Evolutionary conservation across 2,888 invertebrate species (phyloP).

Genomic region (Cistogaster globosa): DNA sequence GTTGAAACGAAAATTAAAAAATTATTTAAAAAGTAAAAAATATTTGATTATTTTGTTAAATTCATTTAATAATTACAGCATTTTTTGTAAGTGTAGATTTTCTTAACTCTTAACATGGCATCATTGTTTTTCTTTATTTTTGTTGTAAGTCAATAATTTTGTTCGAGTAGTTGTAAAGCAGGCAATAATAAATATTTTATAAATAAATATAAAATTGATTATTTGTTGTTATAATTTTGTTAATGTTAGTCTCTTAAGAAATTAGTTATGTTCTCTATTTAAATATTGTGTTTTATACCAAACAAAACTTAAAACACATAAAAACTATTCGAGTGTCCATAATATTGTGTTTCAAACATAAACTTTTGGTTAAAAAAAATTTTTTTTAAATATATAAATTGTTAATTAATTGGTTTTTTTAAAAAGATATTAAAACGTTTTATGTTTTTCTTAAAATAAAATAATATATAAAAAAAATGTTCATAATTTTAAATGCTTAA

Average conservation of each 20-base stretch:
- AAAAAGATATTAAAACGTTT: slow-evolving; percentile 59
- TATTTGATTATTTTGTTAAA: slow-evolving; percentile 31
- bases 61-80: slow-evolving; percentile 56
- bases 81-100: slow-evolving; percentile 52
- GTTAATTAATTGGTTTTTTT: slow-evolving; percentile 41
- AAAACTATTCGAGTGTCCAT: slow-evolving; percentile 45
- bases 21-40: slow-evolving; percentile 1
- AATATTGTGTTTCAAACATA: slow-evolving; percentile 45
- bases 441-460: slow-evolving; percentile 52
- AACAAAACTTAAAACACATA: slow-evolving; percentile 19
- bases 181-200: slow-evolving; percentile 34
- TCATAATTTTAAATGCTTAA: slow-evolving; percentile 49
- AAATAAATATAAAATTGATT: slow-evolving; percentile 28
- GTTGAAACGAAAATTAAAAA: not conserved
- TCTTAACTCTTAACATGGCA: slow-evolving; percentile 53
- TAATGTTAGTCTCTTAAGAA: slow-evolving; percentile 47
- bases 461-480: not conserved
- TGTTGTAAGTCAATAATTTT: not conserved
- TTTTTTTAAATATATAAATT: slow-evolving; percentile 4
- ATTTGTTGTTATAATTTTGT: slow-evolving; percentile 66
- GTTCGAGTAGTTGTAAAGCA: slow-evolving; percentile 32
- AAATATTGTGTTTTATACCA: slow-evolving; percentile 40
- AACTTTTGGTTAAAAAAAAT: slow-evolving; percentile 27
- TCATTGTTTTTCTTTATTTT: slow-evolving; percentile 42
- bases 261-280: slow-evolving; percentile 19